A percentile compares a stretch with the other conserved stretches of the same genome.
Conservation (phyloP, 2,113 vertebrate genomes). For the Oncorhynchus kisutch region DNA sequence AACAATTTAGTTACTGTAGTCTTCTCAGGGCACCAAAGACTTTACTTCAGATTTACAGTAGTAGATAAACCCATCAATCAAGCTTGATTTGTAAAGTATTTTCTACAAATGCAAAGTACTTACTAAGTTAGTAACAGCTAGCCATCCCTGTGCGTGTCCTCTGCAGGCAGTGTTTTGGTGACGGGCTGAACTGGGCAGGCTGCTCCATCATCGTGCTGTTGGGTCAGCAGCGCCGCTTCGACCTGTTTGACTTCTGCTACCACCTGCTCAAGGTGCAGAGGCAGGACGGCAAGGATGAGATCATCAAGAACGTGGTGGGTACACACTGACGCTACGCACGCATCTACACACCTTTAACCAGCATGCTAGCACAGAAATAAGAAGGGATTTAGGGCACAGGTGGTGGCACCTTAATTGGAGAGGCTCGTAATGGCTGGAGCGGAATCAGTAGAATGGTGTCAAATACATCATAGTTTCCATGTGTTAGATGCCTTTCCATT, state of each 20-base stretch:
- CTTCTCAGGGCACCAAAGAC: too few species aligned
- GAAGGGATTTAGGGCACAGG: too few species aligned
- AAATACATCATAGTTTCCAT: too few species aligned
- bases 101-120: too few species aligned
- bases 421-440: too few species aligned
- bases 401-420: too few species aligned
- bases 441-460: too few species aligned
- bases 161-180: slow-evolving; percentile 93
- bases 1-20: neutral
- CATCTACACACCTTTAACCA: neutral
- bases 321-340: neutral
- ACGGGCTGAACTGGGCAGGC: slow-evolving; percentile 97
- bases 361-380: neutral
- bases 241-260: slow-evolving; percentile 98
- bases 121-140: neutral
- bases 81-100: too few species aligned
- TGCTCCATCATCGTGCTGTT: slow-evolving; percentile 95
- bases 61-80: neutral
- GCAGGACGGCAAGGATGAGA: slow-evolving; percentile 98
- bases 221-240: slow-evolving; percentile 95
- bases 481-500: too few species aligned
- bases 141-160: neutral
- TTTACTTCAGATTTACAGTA: neutral
- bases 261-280: slow-evolving; percentile 97
- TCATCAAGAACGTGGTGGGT: slow-evolving; percentile 98